A percentile compares a stretch with the other conserved stretches of the same genome.
Evolutionary conservation across 2,113 vertebrate species (phyloP).

Genomic region (Cnemophilus loriae): DNA sequence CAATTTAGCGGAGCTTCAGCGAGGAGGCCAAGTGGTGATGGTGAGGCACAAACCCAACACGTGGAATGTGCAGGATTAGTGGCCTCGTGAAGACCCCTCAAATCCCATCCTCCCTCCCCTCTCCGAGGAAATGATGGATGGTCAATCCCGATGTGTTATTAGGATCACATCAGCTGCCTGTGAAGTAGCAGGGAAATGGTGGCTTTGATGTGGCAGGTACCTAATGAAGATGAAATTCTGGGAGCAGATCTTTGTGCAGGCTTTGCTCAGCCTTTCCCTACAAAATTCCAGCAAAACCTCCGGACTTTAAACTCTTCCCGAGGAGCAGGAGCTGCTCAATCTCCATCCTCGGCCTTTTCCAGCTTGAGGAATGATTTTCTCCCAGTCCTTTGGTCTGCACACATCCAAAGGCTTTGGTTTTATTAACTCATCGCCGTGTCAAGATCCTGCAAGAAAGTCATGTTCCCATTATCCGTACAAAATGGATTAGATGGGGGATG

Average conservation of each 20-base stretch:
- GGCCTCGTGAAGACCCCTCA: not conserved
- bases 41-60: not conserved
- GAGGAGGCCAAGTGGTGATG: not conserved
- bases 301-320: not conserved
- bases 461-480: conserved; percentile 4
- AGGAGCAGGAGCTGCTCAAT: not conserved
- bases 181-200: not conserved
- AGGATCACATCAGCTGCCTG: not conserved
- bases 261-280: not conserved
- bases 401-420: not conserved
- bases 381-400: not conserved
- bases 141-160: not conserved
- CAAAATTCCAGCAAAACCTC: not conserved
- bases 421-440: not conserved
- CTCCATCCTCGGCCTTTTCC: not conserved
- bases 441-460: not conserved
- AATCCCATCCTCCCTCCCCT: not conserved
- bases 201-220: conserved; percentile 33
- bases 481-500: not conserved
- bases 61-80: not conserved
- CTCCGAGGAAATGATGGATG: not conserved
- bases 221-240: conserved; percentile 10
- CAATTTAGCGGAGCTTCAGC: not conserved
- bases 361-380: not conserved
- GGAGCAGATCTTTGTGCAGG: not conserved